Conservation (phyloP, 2,888 invertebrate species). For the Callinectes sapidus region DNA sequence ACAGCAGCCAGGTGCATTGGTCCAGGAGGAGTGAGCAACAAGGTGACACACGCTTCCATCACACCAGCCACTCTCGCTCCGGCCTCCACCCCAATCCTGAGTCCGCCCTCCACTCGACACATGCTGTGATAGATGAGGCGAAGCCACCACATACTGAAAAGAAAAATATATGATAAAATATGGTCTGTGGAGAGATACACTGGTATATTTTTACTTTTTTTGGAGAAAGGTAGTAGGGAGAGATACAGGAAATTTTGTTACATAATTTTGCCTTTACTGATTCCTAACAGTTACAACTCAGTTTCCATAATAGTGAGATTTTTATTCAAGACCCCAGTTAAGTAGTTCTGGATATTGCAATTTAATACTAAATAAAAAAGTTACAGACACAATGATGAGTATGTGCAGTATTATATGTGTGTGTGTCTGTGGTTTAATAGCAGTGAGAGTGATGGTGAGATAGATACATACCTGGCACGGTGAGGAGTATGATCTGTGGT, state of each 20-base stretch:
- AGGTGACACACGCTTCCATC: constrained; percentile 71
- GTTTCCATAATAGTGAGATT: too few species aligned
- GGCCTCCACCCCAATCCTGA: constrained; percentile 65
- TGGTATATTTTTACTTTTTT: not conserved
- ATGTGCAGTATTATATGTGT: not conserved
- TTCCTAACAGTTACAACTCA: not conserved
- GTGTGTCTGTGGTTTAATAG: not conserved
- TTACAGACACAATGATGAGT: not conserved
- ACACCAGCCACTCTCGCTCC: constrained; percentile 64
- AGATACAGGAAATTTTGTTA: not conserved
- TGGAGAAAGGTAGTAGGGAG: not conserved
- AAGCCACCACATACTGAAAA: constrained; percentile 87
- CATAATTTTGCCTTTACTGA: not conserved
- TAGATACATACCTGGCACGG: constrained; percentile 77
- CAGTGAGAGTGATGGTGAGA: not conserved
- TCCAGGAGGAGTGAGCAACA: constrained; percentile 63
- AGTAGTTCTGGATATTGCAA: not conserved
- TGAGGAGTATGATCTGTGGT: constrained; percentile 59
- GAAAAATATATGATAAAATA: not conserved
- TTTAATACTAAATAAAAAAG: not conserved
- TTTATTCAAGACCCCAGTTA: not conserved
- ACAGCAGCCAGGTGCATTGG: constrained; percentile 55
- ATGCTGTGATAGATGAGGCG: constrained; percentile 88
- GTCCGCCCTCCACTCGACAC: constrained; percentile 68
- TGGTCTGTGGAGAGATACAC: not conserved